These are phyloP conservation scores for Brachionus rotundiformis DNA, from an alignment of 1,140 invertebrate species.

Conservation along the genomic window DNA sequence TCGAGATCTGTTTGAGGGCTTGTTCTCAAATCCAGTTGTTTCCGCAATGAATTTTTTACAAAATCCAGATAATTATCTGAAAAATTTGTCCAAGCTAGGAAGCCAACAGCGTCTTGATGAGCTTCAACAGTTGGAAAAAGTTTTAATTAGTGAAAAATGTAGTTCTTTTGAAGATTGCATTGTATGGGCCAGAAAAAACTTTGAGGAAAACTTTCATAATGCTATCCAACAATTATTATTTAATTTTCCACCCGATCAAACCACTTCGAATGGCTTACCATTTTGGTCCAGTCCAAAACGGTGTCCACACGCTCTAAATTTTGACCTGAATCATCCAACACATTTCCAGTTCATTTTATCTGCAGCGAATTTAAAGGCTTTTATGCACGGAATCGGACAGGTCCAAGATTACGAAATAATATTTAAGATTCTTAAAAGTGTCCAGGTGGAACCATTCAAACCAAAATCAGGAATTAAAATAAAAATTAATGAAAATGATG, in stretches of 20 bases:
- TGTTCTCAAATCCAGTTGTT: conserved; percentile 85
- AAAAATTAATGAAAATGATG: conserved; percentile 78
- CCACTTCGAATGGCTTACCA: conserved; percentile 77
- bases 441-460: conserved; percentile 78
- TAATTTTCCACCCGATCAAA: conserved; percentile 92
- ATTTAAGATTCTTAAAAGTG: conserved; percentile 65
- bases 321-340: conserved; percentile 64
- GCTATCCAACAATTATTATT: conserved; percentile 92
- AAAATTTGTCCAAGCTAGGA: conserved; percentile 80
- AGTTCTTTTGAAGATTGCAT: conserved; percentile 82
- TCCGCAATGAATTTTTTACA: conserved; percentile 83
- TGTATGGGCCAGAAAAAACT: conserved; percentile 84
- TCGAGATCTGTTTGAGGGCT: conserved; percentile 88
- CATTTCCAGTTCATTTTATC: conserved; percentile 92
- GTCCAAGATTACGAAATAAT: background rate
- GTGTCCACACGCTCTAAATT: conserved; percentile 77
- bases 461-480: conserved; percentile 93
- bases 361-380: conserved; percentile 86
- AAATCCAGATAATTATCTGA: conserved; percentile 67
- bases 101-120: conserved; percentile 84
- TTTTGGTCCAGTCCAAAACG: conserved; percentile 99
- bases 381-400: conserved; percentile 77
- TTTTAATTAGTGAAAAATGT: conserved; percentile 82
- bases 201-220: conserved; percentile 88
- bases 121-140: conserved; percentile 82